Evolutionary conservation across 2,113 vertebrate species (phyloP).

Genomic region (Nothoprocta pentlandii): DNA sequence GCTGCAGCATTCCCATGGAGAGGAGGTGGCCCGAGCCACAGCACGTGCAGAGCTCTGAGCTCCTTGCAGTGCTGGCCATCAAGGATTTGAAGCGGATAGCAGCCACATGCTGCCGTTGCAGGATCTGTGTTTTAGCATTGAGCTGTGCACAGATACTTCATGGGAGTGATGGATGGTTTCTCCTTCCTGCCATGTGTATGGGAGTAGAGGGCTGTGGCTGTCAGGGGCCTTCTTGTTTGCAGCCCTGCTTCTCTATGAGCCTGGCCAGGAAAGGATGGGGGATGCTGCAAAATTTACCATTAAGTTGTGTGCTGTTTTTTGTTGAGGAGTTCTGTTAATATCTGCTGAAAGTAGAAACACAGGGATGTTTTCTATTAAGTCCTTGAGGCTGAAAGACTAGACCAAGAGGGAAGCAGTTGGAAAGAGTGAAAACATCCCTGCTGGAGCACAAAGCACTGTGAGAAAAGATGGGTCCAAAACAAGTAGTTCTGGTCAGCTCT

Average conservation of each 20-base stretch:
- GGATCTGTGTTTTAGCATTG: accelerated
- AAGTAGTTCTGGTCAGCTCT: not conserved
- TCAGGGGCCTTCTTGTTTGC: not conserved
- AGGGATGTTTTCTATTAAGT: not conserved
- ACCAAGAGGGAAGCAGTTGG: not conserved
- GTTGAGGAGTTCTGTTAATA: not conserved
- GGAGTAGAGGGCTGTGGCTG: not conserved
- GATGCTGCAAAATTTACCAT: not conserved
- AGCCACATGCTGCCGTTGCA: not conserved
- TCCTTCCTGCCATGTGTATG: not conserved
- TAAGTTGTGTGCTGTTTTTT: not conserved
- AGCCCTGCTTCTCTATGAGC: not conserved
- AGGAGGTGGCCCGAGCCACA: not conserved
- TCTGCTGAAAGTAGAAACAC: not conserved
- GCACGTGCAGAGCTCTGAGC: accelerated
- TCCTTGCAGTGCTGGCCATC: accelerated
- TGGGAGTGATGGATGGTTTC: not conserved
- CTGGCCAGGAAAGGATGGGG: not conserved
- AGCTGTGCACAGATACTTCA: accelerated
- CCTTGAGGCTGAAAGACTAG: not conserved
- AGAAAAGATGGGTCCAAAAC: not conserved
- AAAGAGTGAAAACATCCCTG: not conserved
- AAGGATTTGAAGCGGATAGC: accelerated
- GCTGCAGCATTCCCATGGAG: not conserved
- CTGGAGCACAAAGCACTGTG: not conserved